Base-by-base conservation (phyloP, 2,797 vertebrate genomes). In the Adrianichthys oophorus region DNA sequence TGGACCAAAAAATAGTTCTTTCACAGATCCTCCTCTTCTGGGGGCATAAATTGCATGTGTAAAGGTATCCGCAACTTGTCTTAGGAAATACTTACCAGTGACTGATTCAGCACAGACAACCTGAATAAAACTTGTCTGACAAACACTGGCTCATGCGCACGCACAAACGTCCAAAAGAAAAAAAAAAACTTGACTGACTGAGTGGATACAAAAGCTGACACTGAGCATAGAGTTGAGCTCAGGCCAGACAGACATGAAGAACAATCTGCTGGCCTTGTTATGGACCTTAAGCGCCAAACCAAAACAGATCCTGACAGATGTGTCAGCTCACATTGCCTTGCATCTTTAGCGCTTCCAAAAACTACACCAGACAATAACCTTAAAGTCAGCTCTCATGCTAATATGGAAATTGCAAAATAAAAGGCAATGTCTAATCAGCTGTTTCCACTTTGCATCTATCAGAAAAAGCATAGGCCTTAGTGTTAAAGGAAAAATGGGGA, bases 161-260 rank as follows among this genome's bases (percentile, higher is more conserved):
- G 37, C 3, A 60, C 45, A 52, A 16, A 32, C 55, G 40, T 23
- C 16, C 48, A 52, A 70, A 51, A 37, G 49, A 18, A 50, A 45
- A 62, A 21, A 32, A 12, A 32, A 3, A 46, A 52, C 41, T 45
- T 58, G 63, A 76, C 57, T 67, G 68, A 72, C 70, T 64, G 63
- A 62, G 5, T 42, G 67, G 62, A 72, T 42, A 77, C 15, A 43
- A 62, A 58, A 48, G 15, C 72, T 74, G 69, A 78, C 69, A 72
- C 67, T 65, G 24, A 67, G 69, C 64, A 72, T 65, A 68, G 73
- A 70, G 72, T 54, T 68, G 51, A 80, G 57, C 61, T 71, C 72
- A 70, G 61, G 54, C 56, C 68, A 72, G 59, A 65, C 54, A 75
- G 71, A 66, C 51, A 65, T 12, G 8, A 61, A 68, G 63, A 54